Evolutionary conservation across 1,140 invertebrate genomes (phyloP), one percentile per base, ranked within the genome.

Genomic region (Bombus breviceps): DNA sequence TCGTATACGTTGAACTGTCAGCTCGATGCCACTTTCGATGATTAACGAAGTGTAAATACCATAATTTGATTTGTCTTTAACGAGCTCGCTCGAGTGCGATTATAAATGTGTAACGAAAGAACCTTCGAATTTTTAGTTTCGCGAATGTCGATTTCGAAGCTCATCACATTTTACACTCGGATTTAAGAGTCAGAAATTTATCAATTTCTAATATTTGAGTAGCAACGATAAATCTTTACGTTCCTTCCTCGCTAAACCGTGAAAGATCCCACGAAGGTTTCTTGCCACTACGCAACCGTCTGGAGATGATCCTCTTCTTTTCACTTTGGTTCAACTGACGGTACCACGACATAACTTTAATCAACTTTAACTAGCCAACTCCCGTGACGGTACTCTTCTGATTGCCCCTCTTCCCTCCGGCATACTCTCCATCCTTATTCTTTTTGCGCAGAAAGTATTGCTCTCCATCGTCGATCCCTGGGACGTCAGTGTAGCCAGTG

Each of bases 391-490:
- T 79, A 68, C 57, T 57, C 41, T 81, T 78, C 43, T 66, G 83
- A 69, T 83, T 72, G 72, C 79, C 41, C 80, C 79, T 28, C 83
- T 68, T 74, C 9, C 4, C 9, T 15, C 91, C 73, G 78, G 74
- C 77, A 75, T 59, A 81, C 87, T 87, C 80, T 86, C 86, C 80
- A 71, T 89, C 90, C 89, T 85, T 89, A 88, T 93, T 90, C 92
- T 78, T 74, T 82, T 73, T 71, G 76, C 92, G 89, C 93, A 94
- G 94, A 95, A 94, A 92, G 93, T 94, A 71, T 92, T 95, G 91
- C 92, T 95, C 86, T 95, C 94, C 90, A 95, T 94, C 88, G 93
- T 93, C 84, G 92, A 95, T 92, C 94, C 94, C 84, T 95, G 94
- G 94, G 93, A 95, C 92, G 93, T 92, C 47, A 92, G 92, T 92